Conservation (phyloP, 2,113 vertebrate genomes). For the Centropristis striata region DNA sequence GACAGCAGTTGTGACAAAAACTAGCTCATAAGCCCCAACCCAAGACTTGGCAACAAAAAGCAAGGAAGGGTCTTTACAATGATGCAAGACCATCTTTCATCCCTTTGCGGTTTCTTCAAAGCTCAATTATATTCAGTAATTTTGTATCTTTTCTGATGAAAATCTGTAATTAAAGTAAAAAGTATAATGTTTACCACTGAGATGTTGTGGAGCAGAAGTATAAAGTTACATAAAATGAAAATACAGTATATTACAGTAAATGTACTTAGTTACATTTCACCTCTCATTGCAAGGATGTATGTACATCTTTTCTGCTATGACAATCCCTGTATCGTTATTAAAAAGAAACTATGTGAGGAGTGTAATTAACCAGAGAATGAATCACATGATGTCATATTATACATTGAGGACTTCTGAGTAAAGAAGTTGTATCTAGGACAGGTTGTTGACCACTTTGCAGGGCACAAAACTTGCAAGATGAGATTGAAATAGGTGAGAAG, state of each 20-base stretch:
- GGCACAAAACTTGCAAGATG: slow-evolving; percentile 28
- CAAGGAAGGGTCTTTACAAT: background rate
- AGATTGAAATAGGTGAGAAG: slow-evolving; percentile 10
- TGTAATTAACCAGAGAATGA: background rate
- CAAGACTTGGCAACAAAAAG: background rate
- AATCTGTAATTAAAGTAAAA: background rate
- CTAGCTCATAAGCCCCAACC: background rate
- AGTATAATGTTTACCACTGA: background rate
- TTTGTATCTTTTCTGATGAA: background rate
- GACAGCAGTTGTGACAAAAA: background rate
- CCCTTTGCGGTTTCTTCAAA: background rate
- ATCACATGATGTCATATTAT: slow-evolving; percentile 1
- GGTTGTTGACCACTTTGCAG: slow-evolving; percentile 10
- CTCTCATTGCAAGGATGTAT: background rate
- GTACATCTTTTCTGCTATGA: background rate
- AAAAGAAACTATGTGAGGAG: background rate
- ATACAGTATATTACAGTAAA: background rate
- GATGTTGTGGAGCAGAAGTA: background rate
- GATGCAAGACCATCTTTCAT: background rate
- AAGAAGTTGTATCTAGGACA: slow-evolving; percentile 5
- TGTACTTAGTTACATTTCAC: background rate
- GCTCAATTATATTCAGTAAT: background rate
- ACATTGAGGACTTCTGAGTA: background rate
- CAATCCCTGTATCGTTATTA: background rate
- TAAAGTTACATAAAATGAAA: background rate